phyloP scores from a whole-genome alignment of 2,113 vertebrate species.

The Recurvirostra avosetta region DNA sequence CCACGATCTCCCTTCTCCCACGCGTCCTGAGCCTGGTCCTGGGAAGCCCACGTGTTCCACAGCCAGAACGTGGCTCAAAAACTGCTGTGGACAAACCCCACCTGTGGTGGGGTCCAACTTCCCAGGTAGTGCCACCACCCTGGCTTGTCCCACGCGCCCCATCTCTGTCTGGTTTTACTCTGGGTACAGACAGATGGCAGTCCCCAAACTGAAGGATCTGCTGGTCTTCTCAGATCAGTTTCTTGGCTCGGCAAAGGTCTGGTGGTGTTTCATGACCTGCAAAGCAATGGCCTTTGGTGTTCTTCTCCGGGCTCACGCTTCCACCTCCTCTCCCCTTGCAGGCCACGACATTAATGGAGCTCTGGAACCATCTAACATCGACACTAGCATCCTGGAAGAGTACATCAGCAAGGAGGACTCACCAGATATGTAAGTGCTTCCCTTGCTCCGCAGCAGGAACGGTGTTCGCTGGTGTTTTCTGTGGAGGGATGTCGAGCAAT shows the following conservation, averaged over 20 bases:
- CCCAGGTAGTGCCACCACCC: neutral
- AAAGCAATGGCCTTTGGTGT: fast-evolving
- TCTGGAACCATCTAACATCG: slow-evolving; percentile 95
- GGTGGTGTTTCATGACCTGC: neutral
- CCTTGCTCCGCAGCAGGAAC: neutral
- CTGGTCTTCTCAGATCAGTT: neutral
- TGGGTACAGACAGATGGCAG: neutral
- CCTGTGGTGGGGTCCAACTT: neutral
- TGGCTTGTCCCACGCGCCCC: fast-evolving
- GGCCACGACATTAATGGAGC: slow-evolving; percentile 98
- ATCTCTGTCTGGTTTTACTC: neutral
- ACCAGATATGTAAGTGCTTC: slow-evolving; percentile 89
- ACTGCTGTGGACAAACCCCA: neutral
- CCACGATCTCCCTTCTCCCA: neutral
- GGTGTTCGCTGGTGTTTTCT: fast-evolving
- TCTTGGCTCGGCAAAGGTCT: neutral
- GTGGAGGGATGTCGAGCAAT: neutral
- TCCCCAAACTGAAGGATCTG: neutral
- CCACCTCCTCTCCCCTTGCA: slow-evolving; percentile 52
- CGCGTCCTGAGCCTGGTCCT: neutral
- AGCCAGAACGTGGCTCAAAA: neutral
- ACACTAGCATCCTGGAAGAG: slow-evolving; percentile 99
- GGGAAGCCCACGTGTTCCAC: fast-evolving
- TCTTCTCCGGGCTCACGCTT: neutral
- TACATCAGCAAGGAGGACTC: slow-evolving; percentile 99